Evolutionary conservation across 2,797 vertebrate genomes (phyloP).

Genomic region (Lepilemur ruficaudatus): DNA sequence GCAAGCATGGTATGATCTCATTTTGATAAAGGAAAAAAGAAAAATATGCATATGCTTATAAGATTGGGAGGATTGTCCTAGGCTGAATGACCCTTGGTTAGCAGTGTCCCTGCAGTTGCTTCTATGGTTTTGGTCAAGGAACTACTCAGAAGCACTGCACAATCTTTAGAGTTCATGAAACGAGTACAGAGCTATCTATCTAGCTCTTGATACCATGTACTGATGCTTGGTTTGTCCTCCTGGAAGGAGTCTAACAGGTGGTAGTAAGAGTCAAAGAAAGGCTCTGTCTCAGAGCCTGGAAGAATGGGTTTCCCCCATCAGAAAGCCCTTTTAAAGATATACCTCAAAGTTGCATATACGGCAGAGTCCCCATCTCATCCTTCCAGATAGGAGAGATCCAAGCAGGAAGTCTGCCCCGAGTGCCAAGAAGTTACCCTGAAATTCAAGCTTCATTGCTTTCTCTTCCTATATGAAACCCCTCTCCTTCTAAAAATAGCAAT

Average conservation of each 20-base stretch:
- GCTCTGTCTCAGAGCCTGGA: background rate
- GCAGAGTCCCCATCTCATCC: background rate
- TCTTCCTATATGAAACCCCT: background rate
- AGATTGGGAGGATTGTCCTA: background rate
- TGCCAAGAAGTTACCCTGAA: background rate
- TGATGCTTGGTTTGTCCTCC: background rate
- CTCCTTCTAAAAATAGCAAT: background rate
- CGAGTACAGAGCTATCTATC: background rate
- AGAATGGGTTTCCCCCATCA: background rate
- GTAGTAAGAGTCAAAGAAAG: background rate
- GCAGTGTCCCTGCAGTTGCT: background rate
- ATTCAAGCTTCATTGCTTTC: background rate
- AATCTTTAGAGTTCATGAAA: background rate
- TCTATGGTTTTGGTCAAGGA: background rate
- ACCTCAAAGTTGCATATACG: background rate
- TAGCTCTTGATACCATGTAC: background rate
- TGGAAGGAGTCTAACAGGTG: background rate
- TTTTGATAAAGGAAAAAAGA: background rate
- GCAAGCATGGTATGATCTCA: background rate
- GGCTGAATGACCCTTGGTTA: background rate
- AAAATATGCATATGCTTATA: background rate
- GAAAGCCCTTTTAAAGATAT: background rate
- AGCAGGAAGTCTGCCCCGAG: background rate
- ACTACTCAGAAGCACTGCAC: background rate
- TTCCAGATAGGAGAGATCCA: background rate